These are phyloP conservation scores for Siphamia tubifer DNA, from an alignment of 2,113 vertebrate species.

Conservation along the genomic window DNA sequence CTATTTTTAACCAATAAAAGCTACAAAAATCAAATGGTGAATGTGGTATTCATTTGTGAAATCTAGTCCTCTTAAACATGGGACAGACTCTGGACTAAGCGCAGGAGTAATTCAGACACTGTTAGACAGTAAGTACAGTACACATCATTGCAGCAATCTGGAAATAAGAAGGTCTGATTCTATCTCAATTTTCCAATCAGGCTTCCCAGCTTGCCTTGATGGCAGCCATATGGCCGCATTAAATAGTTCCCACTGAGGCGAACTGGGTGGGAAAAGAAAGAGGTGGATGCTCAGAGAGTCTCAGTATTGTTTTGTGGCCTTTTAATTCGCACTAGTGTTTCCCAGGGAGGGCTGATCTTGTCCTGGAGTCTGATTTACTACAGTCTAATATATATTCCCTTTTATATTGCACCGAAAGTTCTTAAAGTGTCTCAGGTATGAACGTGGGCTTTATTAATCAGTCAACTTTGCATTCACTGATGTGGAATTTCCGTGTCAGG, in stretches of 20 bases:
- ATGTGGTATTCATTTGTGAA: constrained; percentile 4
- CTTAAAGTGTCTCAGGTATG: not conserved
- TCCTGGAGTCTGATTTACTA: no score
- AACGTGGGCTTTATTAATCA: not conserved
- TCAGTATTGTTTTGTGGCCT: no score
- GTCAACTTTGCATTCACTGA: not conserved
- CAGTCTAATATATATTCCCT: not conserved
- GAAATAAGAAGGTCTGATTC: constrained; percentile 14
- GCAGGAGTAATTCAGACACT: not conserved
- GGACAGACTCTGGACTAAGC: not conserved
- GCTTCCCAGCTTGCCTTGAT: constrained; percentile 13
- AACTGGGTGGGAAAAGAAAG: not conserved
- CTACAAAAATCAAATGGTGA: not conserved
- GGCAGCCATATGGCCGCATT: constrained; percentile 8
- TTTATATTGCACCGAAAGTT: not conserved
- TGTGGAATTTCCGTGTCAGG: constrained; percentile 4
- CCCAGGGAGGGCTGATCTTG: not conserved
- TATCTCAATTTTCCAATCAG: constrained; percentile 24
- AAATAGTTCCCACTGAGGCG: not conserved
- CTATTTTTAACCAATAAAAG: not conserved
- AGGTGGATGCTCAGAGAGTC: no score
- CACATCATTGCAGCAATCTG: constrained; percentile 8
- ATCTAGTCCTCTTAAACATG: not conserved
- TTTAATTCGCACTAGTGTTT: no score
- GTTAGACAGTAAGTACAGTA: not conserved